Conservation (phyloP, 2,888 invertebrate genomes). For the Nephrotoma guestfalica region DNA sequence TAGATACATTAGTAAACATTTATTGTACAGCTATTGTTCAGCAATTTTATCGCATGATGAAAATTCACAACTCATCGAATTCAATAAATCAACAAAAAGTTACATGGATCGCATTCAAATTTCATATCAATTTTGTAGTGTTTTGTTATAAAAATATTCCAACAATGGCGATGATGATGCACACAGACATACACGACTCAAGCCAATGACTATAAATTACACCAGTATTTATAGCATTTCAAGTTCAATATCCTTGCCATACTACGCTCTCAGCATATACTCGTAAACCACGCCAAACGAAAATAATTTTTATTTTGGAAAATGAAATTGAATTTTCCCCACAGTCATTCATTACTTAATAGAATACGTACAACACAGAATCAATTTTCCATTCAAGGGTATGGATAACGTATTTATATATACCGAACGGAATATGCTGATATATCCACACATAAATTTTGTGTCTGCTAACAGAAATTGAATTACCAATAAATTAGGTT, state of each 20-base stretch:
- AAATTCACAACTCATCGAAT: background rate
- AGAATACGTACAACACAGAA: background rate
- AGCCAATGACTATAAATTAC: background rate
- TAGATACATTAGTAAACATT: too few relatives aligned
- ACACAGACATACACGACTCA: background rate
- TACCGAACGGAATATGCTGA: background rate
- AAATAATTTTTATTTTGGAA: too few relatives aligned
- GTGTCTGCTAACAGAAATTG: background rate
- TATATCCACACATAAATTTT: background rate
- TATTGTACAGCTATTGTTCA: too few relatives aligned
- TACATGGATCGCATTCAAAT: background rate
- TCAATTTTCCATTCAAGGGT: background rate
- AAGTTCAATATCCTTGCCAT: background rate
- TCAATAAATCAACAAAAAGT: background rate
- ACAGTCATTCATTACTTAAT: background rate
- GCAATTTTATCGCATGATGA: background rate
- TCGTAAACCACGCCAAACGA: background rate
- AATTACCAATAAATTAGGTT: background rate
- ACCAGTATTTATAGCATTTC: background rate
- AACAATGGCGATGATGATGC: background rate
- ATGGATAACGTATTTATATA: background rate
- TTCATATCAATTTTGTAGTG: too few relatives aligned
- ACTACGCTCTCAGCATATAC: background rate
- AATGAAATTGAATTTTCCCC: background rate
- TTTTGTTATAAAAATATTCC: background rate